These are phyloP conservation scores for Caenorhabditis briggsae DNA, from an alignment of 1,140 invertebrate species.

Conservation along the genomic window DNA sequence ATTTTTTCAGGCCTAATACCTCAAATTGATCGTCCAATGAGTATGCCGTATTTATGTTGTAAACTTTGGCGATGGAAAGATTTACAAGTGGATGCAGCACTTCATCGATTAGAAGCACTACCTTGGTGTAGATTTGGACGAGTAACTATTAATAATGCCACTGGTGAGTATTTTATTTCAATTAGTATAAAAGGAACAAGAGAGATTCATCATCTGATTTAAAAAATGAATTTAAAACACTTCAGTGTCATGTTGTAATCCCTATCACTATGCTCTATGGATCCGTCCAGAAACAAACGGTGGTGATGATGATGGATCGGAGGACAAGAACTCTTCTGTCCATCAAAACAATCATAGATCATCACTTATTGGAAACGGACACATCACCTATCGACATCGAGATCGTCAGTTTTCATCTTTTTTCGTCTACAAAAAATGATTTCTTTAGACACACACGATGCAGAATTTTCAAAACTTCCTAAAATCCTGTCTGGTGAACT, in stretches of 20 bases:
- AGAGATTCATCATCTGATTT: background rate
- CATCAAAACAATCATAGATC: slow-evolving; percentile 39
- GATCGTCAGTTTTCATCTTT: slow-evolving; percentile 39
- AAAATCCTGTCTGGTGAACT: slow-evolving; percentile 39
- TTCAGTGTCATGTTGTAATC: slow-evolving; percentile 75
- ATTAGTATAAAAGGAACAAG: background rate
- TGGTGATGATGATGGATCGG: slow-evolving; percentile 57
- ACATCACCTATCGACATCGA: slow-evolving; percentile 47
- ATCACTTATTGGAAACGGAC: slow-evolving; percentile 56
- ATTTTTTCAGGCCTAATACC: slow-evolving; percentile 72
- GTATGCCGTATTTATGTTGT: slow-evolving; percentile 77
- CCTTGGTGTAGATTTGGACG: slow-evolving; percentile 77
- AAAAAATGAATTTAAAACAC: background rate
- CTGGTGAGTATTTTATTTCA: slow-evolving; percentile 61
- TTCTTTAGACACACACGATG: slow-evolving; percentile 22
- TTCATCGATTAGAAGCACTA: slow-evolving; percentile 75
- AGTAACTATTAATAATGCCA: slow-evolving; percentile 78
- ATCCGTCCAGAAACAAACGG: slow-evolving; percentile 73
- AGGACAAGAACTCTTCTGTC: slow-evolving; percentile 31
- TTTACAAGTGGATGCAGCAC: slow-evolving; percentile 75
- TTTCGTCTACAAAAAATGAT: background rate
- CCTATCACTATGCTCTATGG: slow-evolving; percentile 77
- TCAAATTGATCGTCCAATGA: slow-evolving; percentile 76
- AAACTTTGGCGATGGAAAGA: slow-evolving; percentile 78
- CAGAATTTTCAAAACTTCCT: slow-evolving; percentile 34